Evolutionary conservation across 2,888 invertebrate species (phyloP).

Genomic region (Campoletis raptor): DNA sequence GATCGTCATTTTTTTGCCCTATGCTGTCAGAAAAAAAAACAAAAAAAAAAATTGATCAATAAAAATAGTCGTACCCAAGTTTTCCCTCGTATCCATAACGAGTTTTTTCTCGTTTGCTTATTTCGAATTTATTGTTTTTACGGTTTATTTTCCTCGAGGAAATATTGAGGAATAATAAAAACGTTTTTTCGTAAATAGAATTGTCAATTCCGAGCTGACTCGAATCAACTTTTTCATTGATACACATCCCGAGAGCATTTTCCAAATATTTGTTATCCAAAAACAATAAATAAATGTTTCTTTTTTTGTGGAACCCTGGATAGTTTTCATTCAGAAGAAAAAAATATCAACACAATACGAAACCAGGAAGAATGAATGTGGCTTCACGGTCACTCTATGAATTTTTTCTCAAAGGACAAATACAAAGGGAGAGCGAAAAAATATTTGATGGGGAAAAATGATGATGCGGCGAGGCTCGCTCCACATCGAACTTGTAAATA

Average conservation of each 20-base stretch:
- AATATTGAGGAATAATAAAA: background rate
- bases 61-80: background rate
- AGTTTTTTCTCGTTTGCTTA: conserved; percentile 23
- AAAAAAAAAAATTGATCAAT: conserved; percentile 25
- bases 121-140: conserved; percentile 18
- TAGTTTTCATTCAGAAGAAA: background rate
- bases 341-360: background rate
- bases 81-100: background rate
- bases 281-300: background rate
- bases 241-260: background rate
- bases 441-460: too few species aligned
- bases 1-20: conserved; percentile 7
- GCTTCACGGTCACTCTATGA: background rate
- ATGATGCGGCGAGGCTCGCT: too few species aligned
- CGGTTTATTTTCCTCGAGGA: background rate
- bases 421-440: too few species aligned
- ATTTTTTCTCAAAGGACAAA: too few species aligned
- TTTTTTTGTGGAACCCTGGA: background rate
- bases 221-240: background rate
- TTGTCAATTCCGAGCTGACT: background rate
- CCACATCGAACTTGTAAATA: too few species aligned
- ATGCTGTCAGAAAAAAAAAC: too few species aligned
- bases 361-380: background rate
- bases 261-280: background rate
- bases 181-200: background rate